Percentiles rank a stretch among this genome's conserved stretches.
Evolutionary conservation across 2,113 vertebrate genomes (phyloP).

Genomic region (Apus apus): DNA sequence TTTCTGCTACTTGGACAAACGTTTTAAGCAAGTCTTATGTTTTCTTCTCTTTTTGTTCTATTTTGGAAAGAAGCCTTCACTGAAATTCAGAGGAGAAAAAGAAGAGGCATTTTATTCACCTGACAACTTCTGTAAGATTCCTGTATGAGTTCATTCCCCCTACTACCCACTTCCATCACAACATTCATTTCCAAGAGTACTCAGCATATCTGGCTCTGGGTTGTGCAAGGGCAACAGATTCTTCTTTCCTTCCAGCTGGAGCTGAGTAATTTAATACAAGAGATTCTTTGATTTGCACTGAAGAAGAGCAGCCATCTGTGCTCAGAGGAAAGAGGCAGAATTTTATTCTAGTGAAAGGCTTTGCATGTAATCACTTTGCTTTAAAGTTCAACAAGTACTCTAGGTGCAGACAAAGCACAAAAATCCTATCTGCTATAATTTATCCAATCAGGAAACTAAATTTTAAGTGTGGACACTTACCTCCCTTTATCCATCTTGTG

Average conservation of each 20-base stretch:
- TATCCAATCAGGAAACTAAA: background rate
- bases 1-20: background rate
- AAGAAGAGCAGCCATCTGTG: constrained; percentile 3
- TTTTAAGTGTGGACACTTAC: background rate
- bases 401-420: background rate
- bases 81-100: background rate
- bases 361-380: background rate
- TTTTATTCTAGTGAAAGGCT: background rate
- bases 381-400: background rate
- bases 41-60: background rate
- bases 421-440: background rate
- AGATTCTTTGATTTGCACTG: background rate
- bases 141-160: background rate
- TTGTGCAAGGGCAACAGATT: background rate
- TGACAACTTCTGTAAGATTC: background rate
- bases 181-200: background rate
- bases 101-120: background rate
- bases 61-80: background rate
- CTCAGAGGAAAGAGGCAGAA: background rate
- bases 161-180: background rate
- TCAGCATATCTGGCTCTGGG: background rate
- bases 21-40: background rate
- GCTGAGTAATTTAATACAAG: background rate
- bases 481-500: background rate
- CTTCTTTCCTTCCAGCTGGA: constrained; percentile 5